Conservation (phyloP, 2,113 vertebrate genomes). For the Rhodinocichla rosea region DNA sequence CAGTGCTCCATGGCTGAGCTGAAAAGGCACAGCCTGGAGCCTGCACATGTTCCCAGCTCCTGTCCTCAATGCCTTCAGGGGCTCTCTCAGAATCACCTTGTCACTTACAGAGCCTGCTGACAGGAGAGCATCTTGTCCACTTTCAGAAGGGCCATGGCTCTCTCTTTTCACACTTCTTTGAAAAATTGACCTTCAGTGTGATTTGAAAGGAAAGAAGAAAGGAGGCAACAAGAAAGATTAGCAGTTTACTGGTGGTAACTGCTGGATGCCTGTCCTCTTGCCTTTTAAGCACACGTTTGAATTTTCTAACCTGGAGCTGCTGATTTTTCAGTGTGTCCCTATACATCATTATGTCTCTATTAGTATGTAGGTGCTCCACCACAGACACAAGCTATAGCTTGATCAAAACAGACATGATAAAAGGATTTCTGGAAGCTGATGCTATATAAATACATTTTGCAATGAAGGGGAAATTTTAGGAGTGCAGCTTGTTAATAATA, state of each 20-base stretch:
- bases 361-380: not conserved
- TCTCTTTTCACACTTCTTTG: not conserved
- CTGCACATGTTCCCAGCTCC: not conserved
- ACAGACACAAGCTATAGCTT: not conserved
- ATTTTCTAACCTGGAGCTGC: not conserved
- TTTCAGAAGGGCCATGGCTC: not conserved
- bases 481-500: not conserved
- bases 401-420: not conserved
- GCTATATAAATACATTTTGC: not conserved
- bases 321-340: not conserved
- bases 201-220: conserved; percentile 11
- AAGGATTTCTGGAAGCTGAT: not conserved
- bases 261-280: not conserved
- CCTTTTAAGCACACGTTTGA: not conserved
- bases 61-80: not conserved
- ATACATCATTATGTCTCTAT: not conserved
- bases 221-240: not conserved
- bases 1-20: not conserved
- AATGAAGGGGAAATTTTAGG: not conserved
- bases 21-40: not conserved
- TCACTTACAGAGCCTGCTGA: not conserved
- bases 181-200: conserved; percentile 1
- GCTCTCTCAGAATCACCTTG: not conserved
- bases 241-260: not conserved
- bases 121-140: not conserved